Evolutionary conservation across 2,888 invertebrate species (phyloP).

Genomic region (Chalcosyrphus nemorum): DNA sequence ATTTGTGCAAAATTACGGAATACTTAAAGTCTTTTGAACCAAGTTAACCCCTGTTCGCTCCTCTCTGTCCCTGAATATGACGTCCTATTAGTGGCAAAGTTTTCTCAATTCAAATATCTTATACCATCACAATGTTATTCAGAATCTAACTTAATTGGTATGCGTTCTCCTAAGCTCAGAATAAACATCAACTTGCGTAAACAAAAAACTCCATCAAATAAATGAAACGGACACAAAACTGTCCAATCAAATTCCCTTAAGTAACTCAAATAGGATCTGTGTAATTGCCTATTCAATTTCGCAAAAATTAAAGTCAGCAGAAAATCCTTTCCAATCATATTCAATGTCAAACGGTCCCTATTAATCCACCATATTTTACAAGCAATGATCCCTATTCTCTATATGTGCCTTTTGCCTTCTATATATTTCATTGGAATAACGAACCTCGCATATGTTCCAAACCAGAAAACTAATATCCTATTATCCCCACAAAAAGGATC

Average conservation of each 20-base stretch:
- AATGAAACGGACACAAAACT: neutral
- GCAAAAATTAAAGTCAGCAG: conserved; percentile 12
- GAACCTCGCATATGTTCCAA: conserved; percentile 24
- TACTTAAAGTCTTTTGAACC: too few species aligned
- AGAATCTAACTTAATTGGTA: neutral
- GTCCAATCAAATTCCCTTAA: neutral
- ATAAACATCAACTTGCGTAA: neutral
- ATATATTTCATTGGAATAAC: conserved; percentile 8
- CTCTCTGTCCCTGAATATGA: too few species aligned
- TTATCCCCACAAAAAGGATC: conserved; percentile 47
- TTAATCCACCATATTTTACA: conserved; percentile 40
- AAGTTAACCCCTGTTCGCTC: too few species aligned
- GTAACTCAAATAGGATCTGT: neutral
- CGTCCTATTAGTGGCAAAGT: too few species aligned
- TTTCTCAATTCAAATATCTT: too few species aligned
- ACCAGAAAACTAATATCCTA: conserved; percentile 54
- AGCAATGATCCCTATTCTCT: conserved; percentile 11
- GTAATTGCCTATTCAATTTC: conserved; percentile 33
- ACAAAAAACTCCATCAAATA: conserved; percentile 25
- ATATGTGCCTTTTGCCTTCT: neutral
- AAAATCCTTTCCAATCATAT: conserved; percentile 32
- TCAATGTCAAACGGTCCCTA: conserved; percentile 30
- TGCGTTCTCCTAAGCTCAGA: neutral
- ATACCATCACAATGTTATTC: too few species aligned
- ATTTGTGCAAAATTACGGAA: too few species aligned